Base-by-base conservation (phyloP, 2,888 invertebrate genomes). In the Trichogramma evanescens region DNA sequence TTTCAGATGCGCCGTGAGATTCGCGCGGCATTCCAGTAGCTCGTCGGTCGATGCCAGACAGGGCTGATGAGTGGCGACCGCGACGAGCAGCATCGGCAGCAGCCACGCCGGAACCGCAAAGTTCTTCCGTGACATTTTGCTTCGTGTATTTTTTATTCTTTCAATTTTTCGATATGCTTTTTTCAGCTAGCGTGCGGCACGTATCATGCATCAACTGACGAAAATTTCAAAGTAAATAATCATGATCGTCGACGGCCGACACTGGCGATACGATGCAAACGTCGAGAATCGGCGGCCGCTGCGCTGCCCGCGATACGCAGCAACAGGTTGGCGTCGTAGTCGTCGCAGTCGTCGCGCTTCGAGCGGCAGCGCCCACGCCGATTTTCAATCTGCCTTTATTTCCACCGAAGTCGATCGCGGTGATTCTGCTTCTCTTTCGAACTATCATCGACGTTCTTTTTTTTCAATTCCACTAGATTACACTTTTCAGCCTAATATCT, bases 271-370 rank as follows among this genome's bases (percentile, higher is more conserved):
- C 4, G 45, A 8, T n/a, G 10, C 10, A 45, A 13, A 48, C n/a
- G 10, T 48, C 48, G 48, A 45, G 48, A 13, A 48, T 48, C 10
- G 13, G 13, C 43, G 4, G 10, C 50, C 26, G 41, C 51, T 39
- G 26, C 26, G 26, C 26, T 40, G 56, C 65, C 67, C 62, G 69
- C 61, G 69, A 69, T 71, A 71, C 75, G 72, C 72, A 73, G 77
- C 77, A 77, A 77, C 77, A 77, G 77, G 77, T 77, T 76, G 77
- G 76, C 77, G 76, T 76, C 77, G 74, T 67, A 66, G 67, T 72
- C 73, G 72, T 26, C 26, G 26, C 26, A 26, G 26, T 26, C 26
- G 26, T 2, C 26, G 74, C 75, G 71, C 69, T 59, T 59, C 59
- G 61, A 57, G 55, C 69, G 8, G 50, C 43, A 26, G 41, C 57